These are phyloP conservation scores for Hipposideros armiger DNA, from an alignment of 2,113 vertebrate species.

Conservation along the genomic window DNA sequence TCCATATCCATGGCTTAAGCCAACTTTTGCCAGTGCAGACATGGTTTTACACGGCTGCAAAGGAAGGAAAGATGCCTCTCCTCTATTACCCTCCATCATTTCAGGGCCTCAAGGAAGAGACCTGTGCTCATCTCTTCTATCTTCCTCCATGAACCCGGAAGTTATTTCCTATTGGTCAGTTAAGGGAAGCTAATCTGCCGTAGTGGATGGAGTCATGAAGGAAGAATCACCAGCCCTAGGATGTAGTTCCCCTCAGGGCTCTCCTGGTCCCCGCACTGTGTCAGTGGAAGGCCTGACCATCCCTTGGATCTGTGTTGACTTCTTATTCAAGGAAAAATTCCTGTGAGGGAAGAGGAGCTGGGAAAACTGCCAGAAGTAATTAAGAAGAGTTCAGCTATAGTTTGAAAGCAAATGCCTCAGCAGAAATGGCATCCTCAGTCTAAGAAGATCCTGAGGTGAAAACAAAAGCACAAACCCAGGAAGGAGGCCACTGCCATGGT, in stretches of 20 bases:
- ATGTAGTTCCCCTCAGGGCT: rapidly evolving
- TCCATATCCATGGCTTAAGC: background rate
- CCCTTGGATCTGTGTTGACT: background rate
- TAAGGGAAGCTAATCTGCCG: background rate
- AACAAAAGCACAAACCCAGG: background rate
- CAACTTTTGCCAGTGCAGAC: rapidly evolving
- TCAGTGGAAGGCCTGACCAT: background rate
- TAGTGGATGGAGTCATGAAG: too few relatives aligned
- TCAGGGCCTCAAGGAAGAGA: background rate
- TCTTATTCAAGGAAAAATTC: background rate
- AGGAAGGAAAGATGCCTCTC: background rate
- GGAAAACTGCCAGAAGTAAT: background rate
- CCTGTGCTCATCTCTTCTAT: background rate
- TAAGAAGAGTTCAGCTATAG: background rate
- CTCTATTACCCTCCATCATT: background rate
- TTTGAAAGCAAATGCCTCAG: background rate
- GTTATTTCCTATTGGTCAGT: background rate
- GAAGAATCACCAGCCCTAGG: background rate
- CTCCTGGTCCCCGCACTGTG: background rate
- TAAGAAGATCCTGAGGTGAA: background rate
- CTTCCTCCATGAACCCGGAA: background rate
- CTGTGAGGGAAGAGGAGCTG: background rate
- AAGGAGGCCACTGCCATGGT: rapidly evolving
- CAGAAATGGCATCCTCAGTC: background rate
- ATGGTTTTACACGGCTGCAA: background rate